These are phyloP conservation scores for Andrena dorsata DNA, from an alignment of 2,888 invertebrate species.

Conservation along the genomic window DNA sequence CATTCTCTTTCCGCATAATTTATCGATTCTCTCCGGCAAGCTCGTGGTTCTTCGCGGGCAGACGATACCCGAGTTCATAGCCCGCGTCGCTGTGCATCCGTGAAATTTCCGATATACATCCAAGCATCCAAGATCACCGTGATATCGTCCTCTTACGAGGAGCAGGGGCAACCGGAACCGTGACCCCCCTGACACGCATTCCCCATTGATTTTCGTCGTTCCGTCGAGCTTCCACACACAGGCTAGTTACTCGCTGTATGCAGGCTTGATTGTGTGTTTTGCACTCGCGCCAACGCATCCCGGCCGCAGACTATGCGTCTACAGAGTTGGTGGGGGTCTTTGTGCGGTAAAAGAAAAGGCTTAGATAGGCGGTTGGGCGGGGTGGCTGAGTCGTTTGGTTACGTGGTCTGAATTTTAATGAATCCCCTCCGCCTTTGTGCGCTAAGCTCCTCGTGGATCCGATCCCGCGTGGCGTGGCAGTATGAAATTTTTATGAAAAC, in stretches of 20 bases:
- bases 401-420: constrained; percentile 77
- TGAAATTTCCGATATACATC: constrained; percentile 51
- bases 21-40: constrained; percentile 30
- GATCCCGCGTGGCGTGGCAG: constrained; percentile 34
- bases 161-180: constrained; percentile 12
- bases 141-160: constrained; percentile 20
- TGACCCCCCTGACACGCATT: constrained; percentile 51
- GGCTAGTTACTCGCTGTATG: constrained; percentile 2
- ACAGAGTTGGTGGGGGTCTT: background rate
- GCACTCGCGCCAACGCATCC: constrained; percentile 4
- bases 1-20: constrained; percentile 52
- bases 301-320: background rate
- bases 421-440: constrained; percentile 74
- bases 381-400: constrained; percentile 54
- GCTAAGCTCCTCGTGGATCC: constrained; percentile 60
- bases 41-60: constrained; percentile 17
- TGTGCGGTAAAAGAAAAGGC: background rate
- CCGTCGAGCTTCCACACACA: constrained; percentile 6
- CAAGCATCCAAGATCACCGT: constrained; percentile 28
- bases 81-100: constrained; percentile 16
- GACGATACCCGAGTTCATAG: constrained; percentile 4
- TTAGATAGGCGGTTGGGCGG: background rate
- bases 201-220: constrained; percentile 55
- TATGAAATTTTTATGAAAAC: constrained; percentile 74
- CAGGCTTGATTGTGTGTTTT: background rate